Percentiles rank a stretch among this genome's conserved stretches.
Conservation (phyloP, 2,888 invertebrate genomes). For the Thumatha senex region DNA sequence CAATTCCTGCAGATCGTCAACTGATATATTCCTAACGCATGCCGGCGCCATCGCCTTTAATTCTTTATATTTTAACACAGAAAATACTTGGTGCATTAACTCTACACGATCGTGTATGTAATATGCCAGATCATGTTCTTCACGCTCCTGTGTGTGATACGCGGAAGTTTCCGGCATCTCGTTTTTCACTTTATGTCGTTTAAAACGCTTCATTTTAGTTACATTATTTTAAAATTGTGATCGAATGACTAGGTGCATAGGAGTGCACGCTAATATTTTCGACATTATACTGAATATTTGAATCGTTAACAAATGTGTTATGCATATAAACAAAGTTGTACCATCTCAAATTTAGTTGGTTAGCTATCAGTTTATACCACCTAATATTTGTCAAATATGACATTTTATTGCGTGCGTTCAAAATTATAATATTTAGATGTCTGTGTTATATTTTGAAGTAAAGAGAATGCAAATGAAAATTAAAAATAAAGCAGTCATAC, state of each 20-base stretch:
- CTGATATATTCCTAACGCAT: conserved; percentile 65
- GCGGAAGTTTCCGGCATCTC: conserved; percentile 56
- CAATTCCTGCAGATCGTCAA: conserved; percentile 82
- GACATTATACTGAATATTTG: neutral
- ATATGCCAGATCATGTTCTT: conserved; percentile 80
- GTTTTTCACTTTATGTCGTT: conserved; percentile 59
- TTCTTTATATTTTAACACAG: conserved; percentile 81
- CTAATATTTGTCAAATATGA: too few relatives aligned
- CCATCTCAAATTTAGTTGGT: neutral
- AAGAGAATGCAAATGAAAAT: too few relatives aligned
- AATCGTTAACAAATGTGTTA: neutral
- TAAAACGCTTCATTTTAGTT: conserved; percentile 29
- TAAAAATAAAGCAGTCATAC: too few relatives aligned
- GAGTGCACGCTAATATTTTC: neutral
- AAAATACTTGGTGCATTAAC: conserved; percentile 84
- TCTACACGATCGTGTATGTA: conserved; percentile 85
- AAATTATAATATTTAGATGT: too few relatives aligned
- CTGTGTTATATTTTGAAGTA: too few relatives aligned
- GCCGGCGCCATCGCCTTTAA: conserved; percentile 82
- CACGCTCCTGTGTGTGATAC: conserved; percentile 38
- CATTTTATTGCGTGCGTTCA: too few relatives aligned
- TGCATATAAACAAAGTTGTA: neutral
- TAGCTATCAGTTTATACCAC: too few relatives aligned
- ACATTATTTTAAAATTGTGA: neutral
- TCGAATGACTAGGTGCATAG: neutral